Evolutionary conservation across 2,797 vertebrate species (phyloP).

Genomic region (Sternarchorhynchus goeldii): DNA sequence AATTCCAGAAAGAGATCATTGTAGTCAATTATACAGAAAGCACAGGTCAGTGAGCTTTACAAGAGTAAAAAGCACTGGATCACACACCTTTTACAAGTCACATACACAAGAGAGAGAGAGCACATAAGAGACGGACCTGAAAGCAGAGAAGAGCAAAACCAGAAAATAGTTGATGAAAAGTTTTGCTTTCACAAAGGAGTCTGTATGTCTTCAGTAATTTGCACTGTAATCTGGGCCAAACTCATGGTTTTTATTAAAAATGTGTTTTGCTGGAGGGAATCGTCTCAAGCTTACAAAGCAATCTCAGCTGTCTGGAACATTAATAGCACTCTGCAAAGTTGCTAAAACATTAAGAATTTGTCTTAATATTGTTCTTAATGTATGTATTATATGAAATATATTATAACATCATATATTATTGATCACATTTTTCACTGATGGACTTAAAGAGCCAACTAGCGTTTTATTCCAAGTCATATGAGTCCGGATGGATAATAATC

Average conservation of each 20-base stretch:
- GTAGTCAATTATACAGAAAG: constrained; percentile 33
- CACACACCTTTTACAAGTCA: not conserved
- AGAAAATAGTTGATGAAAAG: not conserved
- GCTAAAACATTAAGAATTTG: constrained; percentile 25
- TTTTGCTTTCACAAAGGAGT: no score
- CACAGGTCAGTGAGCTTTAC: not conserved
- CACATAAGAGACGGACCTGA: no score
- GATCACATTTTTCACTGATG: no score
- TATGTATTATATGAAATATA: no score
- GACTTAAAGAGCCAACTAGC: not conserved
- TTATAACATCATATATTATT: not conserved
- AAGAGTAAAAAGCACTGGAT: not conserved
- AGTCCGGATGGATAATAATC: not conserved
- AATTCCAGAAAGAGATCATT: constrained; percentile 35
- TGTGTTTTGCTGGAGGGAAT: constrained; percentile 28
- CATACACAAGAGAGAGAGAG: not conserved
- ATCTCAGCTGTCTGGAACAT: constrained; percentile 35
- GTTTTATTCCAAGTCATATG: not conserved
- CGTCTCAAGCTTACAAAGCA: constrained; percentile 34
- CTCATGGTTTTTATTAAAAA: not conserved
- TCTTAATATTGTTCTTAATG: not conserved
- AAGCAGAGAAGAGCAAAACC: not conserved
- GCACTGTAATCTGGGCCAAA: constrained; percentile 27
- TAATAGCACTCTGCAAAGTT: constrained; percentile 10
- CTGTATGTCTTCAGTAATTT: no score